Conservation (phyloP, 1,140 invertebrate genomes). For the Lamellibrachia luymesi region DNA sequence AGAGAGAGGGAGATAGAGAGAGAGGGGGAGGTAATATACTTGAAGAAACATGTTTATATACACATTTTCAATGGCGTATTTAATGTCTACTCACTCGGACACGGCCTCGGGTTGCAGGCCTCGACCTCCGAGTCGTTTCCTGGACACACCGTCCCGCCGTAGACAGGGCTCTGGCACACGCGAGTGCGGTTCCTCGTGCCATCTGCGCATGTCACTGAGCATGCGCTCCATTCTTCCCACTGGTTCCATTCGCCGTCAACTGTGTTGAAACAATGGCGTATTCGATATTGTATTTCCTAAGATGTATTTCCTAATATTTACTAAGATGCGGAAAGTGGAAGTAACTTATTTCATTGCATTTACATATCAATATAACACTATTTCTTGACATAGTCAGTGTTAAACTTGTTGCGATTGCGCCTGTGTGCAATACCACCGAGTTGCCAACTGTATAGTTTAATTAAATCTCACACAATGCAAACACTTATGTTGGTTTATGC, state of each 20-base stretch:
- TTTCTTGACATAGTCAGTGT: background rate
- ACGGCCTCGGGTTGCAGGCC: constrained; percentile 7
- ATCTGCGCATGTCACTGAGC: constrained; percentile 19
- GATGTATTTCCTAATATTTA: background rate
- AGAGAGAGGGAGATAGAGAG: no score
- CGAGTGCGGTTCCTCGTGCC: constrained; percentile 2
- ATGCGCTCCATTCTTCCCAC: constrained; percentile 21
- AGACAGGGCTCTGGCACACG: background rate
- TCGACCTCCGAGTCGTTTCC: constrained; percentile 7
- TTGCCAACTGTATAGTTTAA: background rate
- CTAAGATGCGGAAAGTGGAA: background rate
- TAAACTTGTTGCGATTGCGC: background rate
- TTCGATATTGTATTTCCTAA: background rate
- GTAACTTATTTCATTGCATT: background rate
- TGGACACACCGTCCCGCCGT: constrained; percentile 11
- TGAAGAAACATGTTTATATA: background rate
- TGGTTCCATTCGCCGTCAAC: constrained; percentile 19
- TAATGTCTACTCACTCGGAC: constrained; percentile 15
- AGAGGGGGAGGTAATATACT: background rate
- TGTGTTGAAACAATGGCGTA: background rate
- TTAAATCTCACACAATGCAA: background rate
- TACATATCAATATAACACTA: background rate
- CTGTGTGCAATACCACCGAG: background rate
- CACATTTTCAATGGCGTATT: background rate
- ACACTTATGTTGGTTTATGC: background rate